These are phyloP conservation scores for Globicephala melas DNA, from an alignment of 2,113 vertebrate genomes.

Conservation along the genomic window DNA sequence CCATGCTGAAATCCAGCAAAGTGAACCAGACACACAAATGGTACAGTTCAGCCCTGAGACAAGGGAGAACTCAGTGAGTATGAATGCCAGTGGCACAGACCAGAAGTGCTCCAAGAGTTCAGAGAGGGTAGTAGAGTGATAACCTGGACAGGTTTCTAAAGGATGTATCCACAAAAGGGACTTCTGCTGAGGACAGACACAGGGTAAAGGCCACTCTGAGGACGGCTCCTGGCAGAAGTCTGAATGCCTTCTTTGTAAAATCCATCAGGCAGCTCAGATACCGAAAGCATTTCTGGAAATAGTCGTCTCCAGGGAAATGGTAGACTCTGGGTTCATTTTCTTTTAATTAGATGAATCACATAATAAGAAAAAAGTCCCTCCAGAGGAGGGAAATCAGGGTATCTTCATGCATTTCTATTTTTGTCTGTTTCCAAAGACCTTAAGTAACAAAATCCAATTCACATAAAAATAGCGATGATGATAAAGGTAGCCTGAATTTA, in stretches of 20 bases:
- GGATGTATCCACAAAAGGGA: not conserved
- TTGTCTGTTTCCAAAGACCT: conserved; percentile 34
- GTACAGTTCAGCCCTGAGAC: not conserved
- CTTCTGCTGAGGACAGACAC: not conserved
- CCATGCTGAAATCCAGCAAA: not conserved
- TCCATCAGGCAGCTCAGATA: not conserved
- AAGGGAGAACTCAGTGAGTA: not conserved
- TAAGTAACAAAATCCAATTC: conserved; percentile 26
- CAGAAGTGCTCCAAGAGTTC: not conserved
- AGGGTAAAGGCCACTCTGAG: not conserved
- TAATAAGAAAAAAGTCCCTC: not conserved
- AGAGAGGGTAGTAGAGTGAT: not conserved
- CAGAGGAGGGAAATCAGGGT: not conserved
- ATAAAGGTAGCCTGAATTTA: not conserved
- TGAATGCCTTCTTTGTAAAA: not conserved
- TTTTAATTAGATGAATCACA: conserved; percentile 57
- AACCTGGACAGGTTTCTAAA: not conserved
- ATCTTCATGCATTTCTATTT: conserved; percentile 45
- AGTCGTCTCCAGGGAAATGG: not conserved
- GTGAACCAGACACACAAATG: not conserved
- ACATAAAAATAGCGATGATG: not conserved
- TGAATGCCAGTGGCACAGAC: rapidly evolving
- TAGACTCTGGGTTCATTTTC: not conserved
- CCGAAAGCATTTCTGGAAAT: conserved; percentile 4
- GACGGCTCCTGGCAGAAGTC: not conserved